Percentiles rank a stretch among this genome's conserved stretches.
Conservation (phyloP, 2,113 vertebrate genomes). For the Gila orcuttii region DNA sequence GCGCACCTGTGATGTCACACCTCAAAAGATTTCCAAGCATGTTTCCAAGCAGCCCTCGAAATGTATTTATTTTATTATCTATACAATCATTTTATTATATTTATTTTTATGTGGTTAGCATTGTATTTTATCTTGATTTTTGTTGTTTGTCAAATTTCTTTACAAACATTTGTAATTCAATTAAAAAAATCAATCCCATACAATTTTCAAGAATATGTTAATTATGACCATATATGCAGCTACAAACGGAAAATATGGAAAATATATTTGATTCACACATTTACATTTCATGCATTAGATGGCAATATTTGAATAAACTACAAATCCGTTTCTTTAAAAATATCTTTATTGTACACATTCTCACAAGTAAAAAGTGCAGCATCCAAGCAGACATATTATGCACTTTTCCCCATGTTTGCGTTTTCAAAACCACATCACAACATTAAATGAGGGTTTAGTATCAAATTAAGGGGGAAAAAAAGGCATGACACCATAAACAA, state of each 20-base stretch:
- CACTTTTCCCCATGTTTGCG: neutral
- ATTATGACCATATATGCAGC: neutral
- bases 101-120: neutral
- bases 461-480: slow-evolving; percentile 54
- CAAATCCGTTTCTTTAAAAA: slow-evolving; percentile 33
- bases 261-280: neutral
- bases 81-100: neutral
- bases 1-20: slow-evolving; percentile 2
- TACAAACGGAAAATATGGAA: neutral
- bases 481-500: slow-evolving; percentile 57
- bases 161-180: neutral
- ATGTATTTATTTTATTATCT: neutral
- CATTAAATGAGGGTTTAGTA: slow-evolving; percentile 55
- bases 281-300: neutral
- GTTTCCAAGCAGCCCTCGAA: neutral
- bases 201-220: neutral
- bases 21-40: neutral
- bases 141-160: neutral
- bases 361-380: slow-evolving; percentile 26
- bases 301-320: neutral
- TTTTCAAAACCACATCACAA: slow-evolving; percentile 33
- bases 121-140: neutral
- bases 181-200: neutral
- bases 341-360: slow-evolving; percentile 53
- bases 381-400: slow-evolving; percentile 21